Conservation (phyloP, 2,888 invertebrate species). For the Cristatella mucedo region DNA sequence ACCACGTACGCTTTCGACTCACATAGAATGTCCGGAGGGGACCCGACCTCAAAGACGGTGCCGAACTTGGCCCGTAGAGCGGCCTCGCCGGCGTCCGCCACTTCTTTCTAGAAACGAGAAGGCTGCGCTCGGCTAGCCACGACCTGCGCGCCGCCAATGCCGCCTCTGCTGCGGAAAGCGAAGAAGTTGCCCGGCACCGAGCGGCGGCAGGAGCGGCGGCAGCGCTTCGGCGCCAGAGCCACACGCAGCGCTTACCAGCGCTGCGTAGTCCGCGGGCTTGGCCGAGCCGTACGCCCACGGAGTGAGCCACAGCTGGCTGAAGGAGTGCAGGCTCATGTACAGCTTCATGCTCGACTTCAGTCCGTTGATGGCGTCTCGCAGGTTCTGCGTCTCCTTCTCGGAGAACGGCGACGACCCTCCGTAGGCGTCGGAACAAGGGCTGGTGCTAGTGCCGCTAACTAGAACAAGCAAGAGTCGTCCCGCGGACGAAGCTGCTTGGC, state of each 20-base stretch:
- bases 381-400: constrained; percentile 12
- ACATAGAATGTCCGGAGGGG: constrained; percentile 17
- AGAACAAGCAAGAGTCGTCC: too few species aligned
- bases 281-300: constrained; percentile 14
- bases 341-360: constrained; percentile 4
- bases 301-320: constrained; percentile 15
- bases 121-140: too few species aligned
- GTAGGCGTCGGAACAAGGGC: constrained; percentile 12
- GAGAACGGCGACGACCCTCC: constrained; percentile 14
- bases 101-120: constrained; percentile 13
- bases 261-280: constrained; percentile 13
- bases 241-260: constrained; percentile 14
- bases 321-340: constrained; percentile 16
- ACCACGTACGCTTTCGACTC: too few species aligned
- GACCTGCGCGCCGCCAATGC: too few species aligned
- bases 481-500: too few species aligned
- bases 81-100: constrained; percentile 12
- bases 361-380: constrained; percentile 8
- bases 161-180: too few species aligned
- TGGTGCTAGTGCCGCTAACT: constrained; percentile 10
- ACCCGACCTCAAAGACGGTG: constrained; percentile 15
- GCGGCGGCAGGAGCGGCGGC: too few species aligned
- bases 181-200: too few species aligned
- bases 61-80: constrained; percentile 14
- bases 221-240: too few species aligned